Base-by-base conservation (phyloP, 2,113 vertebrate species). In the Butorides virescens region DNA sequence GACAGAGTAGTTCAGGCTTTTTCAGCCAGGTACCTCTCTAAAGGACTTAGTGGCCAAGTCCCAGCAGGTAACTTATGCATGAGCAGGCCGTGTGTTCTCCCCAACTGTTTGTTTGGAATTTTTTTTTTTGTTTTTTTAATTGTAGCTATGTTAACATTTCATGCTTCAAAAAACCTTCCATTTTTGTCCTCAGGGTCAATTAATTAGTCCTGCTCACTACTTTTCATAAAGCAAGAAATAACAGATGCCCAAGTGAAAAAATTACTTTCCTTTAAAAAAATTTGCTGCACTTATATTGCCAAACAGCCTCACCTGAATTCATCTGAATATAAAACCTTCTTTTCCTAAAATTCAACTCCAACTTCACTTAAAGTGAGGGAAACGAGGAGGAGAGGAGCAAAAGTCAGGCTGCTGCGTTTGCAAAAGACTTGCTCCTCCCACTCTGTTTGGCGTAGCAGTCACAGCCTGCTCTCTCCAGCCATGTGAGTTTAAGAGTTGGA, bases 51-150 rank as follows among this genome's bases (percentile, higher is more conserved):
- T 0, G 2, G 50, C 49, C 36, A 62, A 58, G 55, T 22, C 53
- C 8, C 62, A 72, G 39, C 8, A 90, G 36, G 39, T 30, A 18
- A 18, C 5, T 72, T 47, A 71, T 0, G 8, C 13, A n/a, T 3
- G 4, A 79, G 27, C 11, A 88, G 21, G 50, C 34, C 11, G 16
- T 0, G 0, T 59, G 15, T 12, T 61, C 36, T 42, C 52, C 19
- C 32, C 5, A 50, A 4, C 10, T n/a, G 26, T 44, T 63, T 37
- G 10, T 55, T 39, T 53, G 34, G 29, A 27, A 2, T 13, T 72
- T 70, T 39, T 47, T 20, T 53, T 9, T 39, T 56, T 47, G 36
- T 14, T 75, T 29, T 29, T 29, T 27, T 12, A 67, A 36, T 29
- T n/a, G 20, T 29, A 87, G n/a, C 25, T 67, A 46, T 9, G 13